These are phyloP conservation scores for Brachionus plicatilis DNA, from an alignment of 1,140 invertebrate genomes.

Conservation along the genomic window DNA sequence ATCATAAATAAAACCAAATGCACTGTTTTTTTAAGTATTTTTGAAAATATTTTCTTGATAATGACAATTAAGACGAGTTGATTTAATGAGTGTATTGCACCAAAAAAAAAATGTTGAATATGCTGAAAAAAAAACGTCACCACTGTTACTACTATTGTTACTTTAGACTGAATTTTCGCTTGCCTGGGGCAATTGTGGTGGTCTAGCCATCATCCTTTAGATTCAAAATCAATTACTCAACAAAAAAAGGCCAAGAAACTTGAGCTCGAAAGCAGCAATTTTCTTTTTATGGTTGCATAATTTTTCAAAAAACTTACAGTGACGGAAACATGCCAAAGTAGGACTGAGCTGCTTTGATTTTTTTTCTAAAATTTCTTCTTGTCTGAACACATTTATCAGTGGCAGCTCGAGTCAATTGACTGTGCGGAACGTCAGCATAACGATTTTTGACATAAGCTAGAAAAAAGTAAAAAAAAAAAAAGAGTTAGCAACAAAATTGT, in stretches of 20 bases:
- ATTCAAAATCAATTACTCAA: neutral
- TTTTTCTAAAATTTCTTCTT: constrained; percentile 39
- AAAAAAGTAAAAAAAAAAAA: neutral
- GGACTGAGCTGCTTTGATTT: constrained; percentile 37
- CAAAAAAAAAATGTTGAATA: neutral
- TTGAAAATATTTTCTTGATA: neutral
- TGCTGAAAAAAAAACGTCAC: neutral
- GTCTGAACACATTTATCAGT: constrained; percentile 41
- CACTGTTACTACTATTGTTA: neutral
- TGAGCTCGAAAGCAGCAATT: neutral
- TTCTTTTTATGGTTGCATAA: neutral
- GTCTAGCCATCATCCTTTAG: constrained; percentile 32
- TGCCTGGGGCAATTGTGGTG: constrained; percentile 26
- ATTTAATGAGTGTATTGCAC: neutral
- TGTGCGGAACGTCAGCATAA: constrained; percentile 32
- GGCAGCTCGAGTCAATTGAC: constrained; percentile 30
- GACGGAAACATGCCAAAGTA: constrained; percentile 40
- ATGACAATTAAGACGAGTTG: neutral
- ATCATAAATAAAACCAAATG: constrained; percentile 6
- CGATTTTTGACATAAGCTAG: constrained; percentile 37
- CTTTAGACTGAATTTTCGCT: constrained; percentile 32
- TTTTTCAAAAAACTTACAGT: neutral
- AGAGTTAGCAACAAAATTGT: too few relatives aligned
- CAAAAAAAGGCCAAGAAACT: neutral
- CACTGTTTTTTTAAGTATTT: constrained; percentile 25